phyloP scores from a whole-genome alignment of 2,797 vertebrate genomes.

The Gymnothorax javanicus region DNA sequence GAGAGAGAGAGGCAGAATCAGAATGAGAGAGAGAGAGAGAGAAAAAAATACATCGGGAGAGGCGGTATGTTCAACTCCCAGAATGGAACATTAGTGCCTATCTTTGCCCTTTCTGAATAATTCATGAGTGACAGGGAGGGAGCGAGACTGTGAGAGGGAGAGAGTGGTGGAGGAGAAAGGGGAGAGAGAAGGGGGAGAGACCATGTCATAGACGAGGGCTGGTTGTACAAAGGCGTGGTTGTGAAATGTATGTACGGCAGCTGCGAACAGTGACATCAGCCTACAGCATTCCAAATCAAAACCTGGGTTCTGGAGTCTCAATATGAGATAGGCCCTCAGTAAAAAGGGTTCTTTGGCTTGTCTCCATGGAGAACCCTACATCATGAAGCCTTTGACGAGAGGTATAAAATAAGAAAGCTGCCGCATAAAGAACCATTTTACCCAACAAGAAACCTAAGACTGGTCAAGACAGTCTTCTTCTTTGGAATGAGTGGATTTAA shows the following conservation, averaged over 20 bases:
- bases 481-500: no score
- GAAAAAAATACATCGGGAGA: not conserved
- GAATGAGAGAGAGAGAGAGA: not conserved
- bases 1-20: not conserved
- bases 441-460: no score
- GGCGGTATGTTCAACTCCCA: not conserved
- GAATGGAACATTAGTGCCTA: slow-evolving; percentile 16
- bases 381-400: no score
- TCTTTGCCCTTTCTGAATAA: slow-evolving; percentile 21
- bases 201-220: not conserved
- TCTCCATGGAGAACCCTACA: no score
- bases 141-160: not conserved
- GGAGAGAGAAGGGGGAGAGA: not conserved
- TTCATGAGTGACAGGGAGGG: slow-evolving; percentile 10
- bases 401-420: no score
- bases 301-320: no score
- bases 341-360: no score
- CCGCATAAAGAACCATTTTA: no score
- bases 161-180: not conserved
- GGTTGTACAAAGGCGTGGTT: not conserved
- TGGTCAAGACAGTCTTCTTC: no score
- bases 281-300: not conserved
- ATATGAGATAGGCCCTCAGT: no score
- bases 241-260: not conserved
- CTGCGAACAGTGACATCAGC: not conserved